Percentiles rank a stretch among this genome's conserved stretches.
Evolutionary conservation across 2,888 invertebrate genomes (phyloP).

Genomic region (Fragum sueziense): DNA sequence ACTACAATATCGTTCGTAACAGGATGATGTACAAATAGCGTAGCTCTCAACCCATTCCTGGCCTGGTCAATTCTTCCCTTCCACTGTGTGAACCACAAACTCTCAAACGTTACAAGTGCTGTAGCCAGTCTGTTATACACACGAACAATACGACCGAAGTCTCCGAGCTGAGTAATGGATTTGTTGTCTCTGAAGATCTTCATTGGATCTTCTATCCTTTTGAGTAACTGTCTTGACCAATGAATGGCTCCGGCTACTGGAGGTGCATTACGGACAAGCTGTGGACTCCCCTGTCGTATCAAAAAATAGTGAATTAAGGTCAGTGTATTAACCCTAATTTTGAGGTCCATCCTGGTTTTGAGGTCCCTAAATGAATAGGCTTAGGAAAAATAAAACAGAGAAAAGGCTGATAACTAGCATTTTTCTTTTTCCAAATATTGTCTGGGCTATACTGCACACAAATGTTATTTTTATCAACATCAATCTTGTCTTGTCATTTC

Average conservation of each 20-base stretch:
- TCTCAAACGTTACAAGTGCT: slow-evolving; percentile 81
- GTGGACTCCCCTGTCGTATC: slow-evolving; percentile 78
- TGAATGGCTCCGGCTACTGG: slow-evolving; percentile 82
- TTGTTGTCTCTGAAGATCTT: slow-evolving; percentile 80
- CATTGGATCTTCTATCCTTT: slow-evolving; percentile 82
- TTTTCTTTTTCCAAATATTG: not conserved
- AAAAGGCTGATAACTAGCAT: not conserved
- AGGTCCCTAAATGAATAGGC: too few relatives aligned
- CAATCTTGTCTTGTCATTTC: too few relatives aligned
- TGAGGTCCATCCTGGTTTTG: too few relatives aligned
- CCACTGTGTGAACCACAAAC: slow-evolving; percentile 81
- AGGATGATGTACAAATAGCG: slow-evolving; percentile 79
- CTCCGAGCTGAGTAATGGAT: slow-evolving; percentile 78
- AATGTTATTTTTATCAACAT: too few relatives aligned
- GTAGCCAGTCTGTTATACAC: slow-evolving; percentile 79
- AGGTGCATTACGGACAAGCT: slow-evolving; percentile 80
- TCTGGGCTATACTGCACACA: too few relatives aligned
- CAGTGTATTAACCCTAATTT: too few relatives aligned
- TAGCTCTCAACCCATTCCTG: slow-evolving; percentile 78
- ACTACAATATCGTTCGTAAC: slow-evolving; percentile 77
- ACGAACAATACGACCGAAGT: slow-evolving; percentile 78
- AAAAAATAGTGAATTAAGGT: too few relatives aligned
- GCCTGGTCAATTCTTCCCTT: slow-evolving; percentile 79
- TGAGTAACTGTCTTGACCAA: slow-evolving; percentile 81
- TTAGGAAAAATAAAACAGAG: too few relatives aligned